phyloP scores from a whole-genome alignment of 1,140 invertebrate genomes.

The Pectinophora gossypiella region DNA sequence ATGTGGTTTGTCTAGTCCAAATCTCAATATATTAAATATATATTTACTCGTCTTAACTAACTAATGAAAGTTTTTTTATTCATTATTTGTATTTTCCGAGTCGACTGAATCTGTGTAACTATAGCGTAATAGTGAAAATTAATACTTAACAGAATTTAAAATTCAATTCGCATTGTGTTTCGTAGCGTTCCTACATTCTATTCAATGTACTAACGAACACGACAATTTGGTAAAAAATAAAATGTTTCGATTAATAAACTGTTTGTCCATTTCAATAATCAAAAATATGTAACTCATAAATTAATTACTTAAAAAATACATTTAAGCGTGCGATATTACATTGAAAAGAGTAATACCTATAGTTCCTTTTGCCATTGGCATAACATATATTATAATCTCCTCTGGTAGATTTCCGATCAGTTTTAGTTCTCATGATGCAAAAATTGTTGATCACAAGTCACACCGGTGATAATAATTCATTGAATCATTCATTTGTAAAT shows the following conservation, averaged over 20 bases:
- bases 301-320: conserved; percentile 33
- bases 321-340: conserved; percentile 21
- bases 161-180: neutral
- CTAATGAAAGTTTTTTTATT: conserved; percentile 34
- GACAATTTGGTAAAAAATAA: conserved; percentile 13
- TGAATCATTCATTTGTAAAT: conserved; percentile 46
- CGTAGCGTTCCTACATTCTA: conserved; percentile 15
- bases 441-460: conserved; percentile 11
- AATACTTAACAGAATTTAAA: neutral
- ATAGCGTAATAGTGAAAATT: conserved; percentile 31
- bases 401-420: neutral
- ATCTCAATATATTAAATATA: conserved; percentile 66
- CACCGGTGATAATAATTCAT: conserved; percentile 28
- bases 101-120: conserved; percentile 51
- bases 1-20: conserved; percentile 74
- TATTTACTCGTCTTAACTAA: conserved; percentile 58
- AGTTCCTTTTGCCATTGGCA: too few relatives aligned
- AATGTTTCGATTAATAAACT: conserved; percentile 32
- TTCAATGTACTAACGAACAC: conserved; percentile 48
- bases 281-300: conserved; percentile 19
- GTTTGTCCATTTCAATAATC: conserved; percentile 33
- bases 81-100: conserved; percentile 38
- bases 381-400: neutral
- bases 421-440: neutral
- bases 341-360: conserved; percentile 37